Base-by-base conservation (phyloP, 2,113 vertebrate species). In the Plestiodon gilberti region DNA sequence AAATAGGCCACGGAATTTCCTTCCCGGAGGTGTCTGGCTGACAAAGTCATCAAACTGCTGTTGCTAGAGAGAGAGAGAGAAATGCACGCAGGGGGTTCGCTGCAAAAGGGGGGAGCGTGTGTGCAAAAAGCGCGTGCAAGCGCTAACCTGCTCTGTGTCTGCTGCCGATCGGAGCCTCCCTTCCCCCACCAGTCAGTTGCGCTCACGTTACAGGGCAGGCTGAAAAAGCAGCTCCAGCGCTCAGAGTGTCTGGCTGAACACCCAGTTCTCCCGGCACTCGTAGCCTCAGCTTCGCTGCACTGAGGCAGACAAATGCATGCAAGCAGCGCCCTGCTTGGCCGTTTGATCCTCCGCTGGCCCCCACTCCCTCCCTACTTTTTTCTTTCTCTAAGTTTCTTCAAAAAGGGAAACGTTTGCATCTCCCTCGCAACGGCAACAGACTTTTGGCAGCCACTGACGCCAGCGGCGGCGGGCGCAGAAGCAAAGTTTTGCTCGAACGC, bases 81-180 rank as follows among this genome's bases (percentile, higher is more conserved):
- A 61, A 23, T 84, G 84, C 88, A 76, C 77, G 78, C 83, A 76
- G 75, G 74, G 17, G 23, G 28, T 43, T 65, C 52, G 70, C 35
- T 65, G 23, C 30, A 33, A 11, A 52, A 70, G 35, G 88, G 83
- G 86, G 82, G 90, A 87, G 90, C 57, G 90, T 86, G 92, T 84
- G 90, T 88, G 88, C 76, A 88, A 91, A 88, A 92, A 90, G 87
- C 89, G 83, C 87, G 82, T 91, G 91, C 94, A 93, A 92, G 93
- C 90, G 94, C 91, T 87, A 89, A 95, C 94, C 95, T 95, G 94
- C 78, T 94, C 85, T 61, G 55, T 40, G 81, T 43, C 80, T 59
- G 86, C 75, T 78, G 88, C 89, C 65, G 85, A 87, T 88, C 73
- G 74, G 65, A 73, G 85, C 83, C 82, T 82, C 84, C 84, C 83